Evolutionary conservation across 1,140 invertebrate genomes (phyloP), one percentile per base, ranked within the genome.

Genomic region (Papilio machaon): DNA sequence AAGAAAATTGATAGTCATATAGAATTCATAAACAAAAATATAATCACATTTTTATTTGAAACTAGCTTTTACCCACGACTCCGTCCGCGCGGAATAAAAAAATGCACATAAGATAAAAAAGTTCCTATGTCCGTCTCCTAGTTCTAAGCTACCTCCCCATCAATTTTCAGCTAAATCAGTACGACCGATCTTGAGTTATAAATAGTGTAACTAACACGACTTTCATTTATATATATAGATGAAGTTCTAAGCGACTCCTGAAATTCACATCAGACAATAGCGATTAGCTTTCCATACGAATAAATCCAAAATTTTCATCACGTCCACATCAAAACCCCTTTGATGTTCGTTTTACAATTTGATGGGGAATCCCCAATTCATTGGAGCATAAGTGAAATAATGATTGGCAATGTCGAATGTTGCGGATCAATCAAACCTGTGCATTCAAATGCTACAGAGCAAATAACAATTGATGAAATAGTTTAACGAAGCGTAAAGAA

Each of bases 231-330:
- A n/a, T n/a, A n/a, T n/a, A n/a, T n/a, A n/a, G n/a, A n/a, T n/a
- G n/a, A n/a, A n/a, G 58, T 79, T 79, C 11, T 58, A 46, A 67
- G 77, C 17, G 58, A 67, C 58, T 7, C 38, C 74, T 8, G 80
- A 82, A 84, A 84, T 80, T 85, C 80, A 82, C 79, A 82, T 82
- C 81, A 73, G 73, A 83, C 81, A 85, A 85, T 83, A 76, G 30
- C 81, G 74, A 83, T 84, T 84, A 85, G 81, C 83, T 85, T 84
- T 85, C 81, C 82, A 77, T 86, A 77, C 85, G 84, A 88, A 87
- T 88, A 85, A 83, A 83, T 86, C 83, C 82, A 84, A 87, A 85
- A 88, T 84, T 82, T 80, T 86, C 85, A 85, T 86, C 87, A 87
- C 85, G 85, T 85, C 67, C 79, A 67, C 82, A 73, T 83, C 81